Evolutionary conservation across 2,888 invertebrate species (phyloP).

Genomic region (Ctena decussata): DNA sequence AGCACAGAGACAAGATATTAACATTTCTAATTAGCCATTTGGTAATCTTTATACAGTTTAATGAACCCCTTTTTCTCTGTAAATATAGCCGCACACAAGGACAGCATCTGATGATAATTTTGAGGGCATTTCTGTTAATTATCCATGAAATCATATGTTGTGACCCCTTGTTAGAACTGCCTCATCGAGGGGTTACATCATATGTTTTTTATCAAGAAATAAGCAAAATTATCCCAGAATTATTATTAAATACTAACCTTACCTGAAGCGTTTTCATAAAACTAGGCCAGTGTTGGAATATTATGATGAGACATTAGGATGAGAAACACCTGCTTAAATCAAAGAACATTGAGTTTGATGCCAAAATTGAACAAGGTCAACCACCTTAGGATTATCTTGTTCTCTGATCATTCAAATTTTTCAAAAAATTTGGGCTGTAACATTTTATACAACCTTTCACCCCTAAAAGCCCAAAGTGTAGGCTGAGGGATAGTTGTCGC

Average conservation of each 20-base stretch:
- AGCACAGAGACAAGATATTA: no score
- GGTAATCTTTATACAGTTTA: no score
- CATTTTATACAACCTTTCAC: no score
- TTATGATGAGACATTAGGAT: background rate
- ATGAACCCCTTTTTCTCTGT: no score
- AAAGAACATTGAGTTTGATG: background rate
- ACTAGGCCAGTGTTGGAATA: background rate
- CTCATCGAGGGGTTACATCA: background rate
- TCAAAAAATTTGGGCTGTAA: no score
- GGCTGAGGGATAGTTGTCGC: background rate
- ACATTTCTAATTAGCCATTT: no score
- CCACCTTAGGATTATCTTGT: background rate
- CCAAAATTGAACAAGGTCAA: background rate
- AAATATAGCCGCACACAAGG: no score
- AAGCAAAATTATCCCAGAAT: background rate
- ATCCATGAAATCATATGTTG: background rate
- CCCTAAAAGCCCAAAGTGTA: background rate
- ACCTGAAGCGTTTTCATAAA: no score
- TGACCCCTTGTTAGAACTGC: background rate
- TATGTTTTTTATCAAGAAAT: background rate
- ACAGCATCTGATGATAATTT: no score
- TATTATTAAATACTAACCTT: background rate
- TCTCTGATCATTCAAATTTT: background rate
- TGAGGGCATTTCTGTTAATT: background rate
- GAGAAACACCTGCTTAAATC: background rate